These are phyloP conservation scores for Fratercula arctica DNA, from an alignment of 2,797 vertebrate species.

Conservation along the genomic window DNA sequence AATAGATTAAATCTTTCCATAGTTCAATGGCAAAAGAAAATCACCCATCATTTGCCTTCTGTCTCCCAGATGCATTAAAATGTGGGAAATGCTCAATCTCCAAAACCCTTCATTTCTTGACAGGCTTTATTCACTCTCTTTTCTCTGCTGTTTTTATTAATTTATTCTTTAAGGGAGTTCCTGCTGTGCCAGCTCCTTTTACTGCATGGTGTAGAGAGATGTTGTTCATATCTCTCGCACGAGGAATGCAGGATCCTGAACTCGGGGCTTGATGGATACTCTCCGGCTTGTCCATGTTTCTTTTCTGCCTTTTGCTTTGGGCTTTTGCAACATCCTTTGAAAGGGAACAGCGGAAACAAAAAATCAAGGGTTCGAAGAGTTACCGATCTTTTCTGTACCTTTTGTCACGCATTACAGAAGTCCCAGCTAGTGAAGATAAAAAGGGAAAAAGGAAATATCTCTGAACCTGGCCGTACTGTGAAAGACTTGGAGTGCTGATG, in stretches of 20 bases:
- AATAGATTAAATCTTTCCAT: constrained; percentile 57
- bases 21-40: constrained; percentile 47
- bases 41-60: constrained; percentile 55
- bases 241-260: neutral
- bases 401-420: neutral
- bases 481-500: neutral
- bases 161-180: constrained; percentile 17
- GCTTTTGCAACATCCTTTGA: neutral
- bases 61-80: constrained; percentile 27
- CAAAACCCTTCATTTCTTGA: constrained; percentile 24
- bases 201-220: neutral
- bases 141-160: constrained; percentile 29
- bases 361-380: neutral
- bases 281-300: neutral
- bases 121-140: constrained; percentile 34
- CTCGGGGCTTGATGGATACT: neutral
- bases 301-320: neutral
- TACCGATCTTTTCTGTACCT: neutral
- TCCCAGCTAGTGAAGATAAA: neutral
- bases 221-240: neutral
- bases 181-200: constrained; percentile 20
- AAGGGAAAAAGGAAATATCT: neutral
- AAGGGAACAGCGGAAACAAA: neutral
- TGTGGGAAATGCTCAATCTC: constrained; percentile 36
- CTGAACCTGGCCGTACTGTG: neutral